Evolutionary conservation across 2,888 invertebrate genomes (phyloP).

Genomic region (Anthoptus insignis): DNA sequence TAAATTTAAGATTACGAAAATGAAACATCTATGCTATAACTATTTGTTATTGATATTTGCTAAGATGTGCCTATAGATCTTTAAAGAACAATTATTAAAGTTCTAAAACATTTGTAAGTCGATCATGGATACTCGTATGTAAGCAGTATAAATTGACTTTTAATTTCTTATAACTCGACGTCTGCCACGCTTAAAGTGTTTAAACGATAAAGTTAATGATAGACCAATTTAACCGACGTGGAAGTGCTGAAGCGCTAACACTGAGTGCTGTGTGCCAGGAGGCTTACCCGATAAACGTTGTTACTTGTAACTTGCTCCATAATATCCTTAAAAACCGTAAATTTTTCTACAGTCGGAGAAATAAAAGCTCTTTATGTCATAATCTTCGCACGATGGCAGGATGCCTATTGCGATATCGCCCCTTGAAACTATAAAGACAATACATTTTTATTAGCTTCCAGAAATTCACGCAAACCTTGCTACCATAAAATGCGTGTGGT

Average conservation of each 20-base stretch:
- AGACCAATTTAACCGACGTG: constrained; percentile 1
- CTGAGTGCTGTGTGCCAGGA: constrained; percentile 60
- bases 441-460: constrained; percentile 70
- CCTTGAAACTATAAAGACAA: constrained; percentile 83
- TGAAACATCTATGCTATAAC: no score
- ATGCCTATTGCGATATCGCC: constrained; percentile 75
- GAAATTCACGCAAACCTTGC: constrained; percentile 57
- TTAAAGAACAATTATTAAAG: neutral
- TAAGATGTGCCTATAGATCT: no score
- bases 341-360: constrained; percentile 63
- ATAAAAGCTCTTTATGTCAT: constrained; percentile 70
- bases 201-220: neutral
- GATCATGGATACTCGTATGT: neutral
- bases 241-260: constrained; percentile 53
- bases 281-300: constrained; percentile 79
- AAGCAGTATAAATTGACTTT: neutral
- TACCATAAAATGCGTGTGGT: constrained; percentile 55
- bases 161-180: constrained; percentile 1
- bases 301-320: constrained; percentile 70
- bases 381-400: constrained; percentile 71
- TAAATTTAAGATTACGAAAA: no score
- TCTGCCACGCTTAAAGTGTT: neutral
- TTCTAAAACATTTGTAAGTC: neutral
- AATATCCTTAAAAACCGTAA: constrained; percentile 59
- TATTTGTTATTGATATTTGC: no score